Evolutionary conservation across 2,797 vertebrate genomes (phyloP).

Genomic region (Dallia pectoralis): DNA sequence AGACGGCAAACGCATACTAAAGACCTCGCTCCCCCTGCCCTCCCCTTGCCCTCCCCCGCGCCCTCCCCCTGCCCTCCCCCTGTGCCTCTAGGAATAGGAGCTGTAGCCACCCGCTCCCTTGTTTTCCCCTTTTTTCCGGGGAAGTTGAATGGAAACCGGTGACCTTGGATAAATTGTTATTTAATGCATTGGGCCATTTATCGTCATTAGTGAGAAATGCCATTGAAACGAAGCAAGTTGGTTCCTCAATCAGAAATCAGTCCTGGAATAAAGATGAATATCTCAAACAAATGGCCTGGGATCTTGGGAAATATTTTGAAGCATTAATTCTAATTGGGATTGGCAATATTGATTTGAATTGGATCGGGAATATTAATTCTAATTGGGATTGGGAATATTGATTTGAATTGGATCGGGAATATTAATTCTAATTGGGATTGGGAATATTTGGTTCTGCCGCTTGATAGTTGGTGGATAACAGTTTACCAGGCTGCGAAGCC

Average conservation of each 20-base stretch:
- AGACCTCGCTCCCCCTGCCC: too few relatives aligned
- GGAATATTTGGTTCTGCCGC: conserved; percentile 32
- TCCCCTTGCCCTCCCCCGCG: too few relatives aligned
- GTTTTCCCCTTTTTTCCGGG: conserved; percentile 6
- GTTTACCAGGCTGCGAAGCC: conserved; percentile 38
- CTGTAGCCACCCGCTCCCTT: not conserved
- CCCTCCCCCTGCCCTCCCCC: too few relatives aligned
- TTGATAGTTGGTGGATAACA: conserved; percentile 53
- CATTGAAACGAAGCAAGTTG: not conserved
- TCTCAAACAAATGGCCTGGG: conserved; percentile 53
- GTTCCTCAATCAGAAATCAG: conserved; percentile 42
- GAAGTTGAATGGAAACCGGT: not conserved
- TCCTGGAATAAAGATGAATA: conserved; percentile 51
- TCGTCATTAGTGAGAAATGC: conserved; percentile 8
- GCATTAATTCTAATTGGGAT: too few relatives aligned
- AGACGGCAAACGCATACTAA: not conserved
- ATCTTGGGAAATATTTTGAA: too few relatives aligned
- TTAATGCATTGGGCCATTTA: not conserved
- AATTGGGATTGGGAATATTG: conserved; percentile 52
- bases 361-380: too few relatives aligned
- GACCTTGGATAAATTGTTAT: not conserved
- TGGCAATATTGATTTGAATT: conserved; percentile 61
- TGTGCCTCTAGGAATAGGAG: not conserved
- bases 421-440: conserved; percentile 52
- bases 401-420: too few relatives aligned